Evolutionary conservation across 2,888 invertebrate genomes (phyloP), one percentile per base, ranked within the genome.

Genomic region (Cataglyphis cursor): DNA sequence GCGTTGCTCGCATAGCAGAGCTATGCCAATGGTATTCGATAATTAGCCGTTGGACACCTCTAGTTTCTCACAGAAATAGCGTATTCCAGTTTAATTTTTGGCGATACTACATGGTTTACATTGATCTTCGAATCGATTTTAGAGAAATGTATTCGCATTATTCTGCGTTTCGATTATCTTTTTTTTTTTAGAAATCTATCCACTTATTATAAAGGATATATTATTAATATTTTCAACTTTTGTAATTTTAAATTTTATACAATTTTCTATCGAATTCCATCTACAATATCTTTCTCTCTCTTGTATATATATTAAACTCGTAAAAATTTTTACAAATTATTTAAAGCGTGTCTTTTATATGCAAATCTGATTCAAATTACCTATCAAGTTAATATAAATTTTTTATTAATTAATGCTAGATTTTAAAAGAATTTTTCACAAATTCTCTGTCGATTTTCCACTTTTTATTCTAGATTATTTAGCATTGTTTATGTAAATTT

Each of bases 11-110:
- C 91, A 90, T 89, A 90, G 85, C 86, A 85, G 81, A 66, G 74
- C 83, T 51, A 51, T 44, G 76, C 84, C 66, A 44, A 85, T 86
- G 91, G 92, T 87, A 92, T 91, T 91, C 84, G 78, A 88, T 91
- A 91, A 91, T 91, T 91, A 91, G 88, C 87, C 87, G 21, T 21
- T 70, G 72, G 57, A 68, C 41, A 59, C 41, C 68, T 41, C 10
- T 12, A 70, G 70, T 35, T 62, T 78, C 78, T 78, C 41, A 15
- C 59, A 70, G 31, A 21, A 70, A 78, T 70, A 41, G 44, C 31
- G 18, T 70, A 70, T 44, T 78, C 44, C 31, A 3, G 21, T 70
- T 59, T 31, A 18, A 78, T 31, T 78, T 78, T 70, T 54, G 21
- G 15, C 24, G 21, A 10, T 5, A 9, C 5, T 66, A 15, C 9